Evolutionary conservation across 2,888 invertebrate species (phyloP).

Genomic region (Carterocephalus palaemon): DNA sequence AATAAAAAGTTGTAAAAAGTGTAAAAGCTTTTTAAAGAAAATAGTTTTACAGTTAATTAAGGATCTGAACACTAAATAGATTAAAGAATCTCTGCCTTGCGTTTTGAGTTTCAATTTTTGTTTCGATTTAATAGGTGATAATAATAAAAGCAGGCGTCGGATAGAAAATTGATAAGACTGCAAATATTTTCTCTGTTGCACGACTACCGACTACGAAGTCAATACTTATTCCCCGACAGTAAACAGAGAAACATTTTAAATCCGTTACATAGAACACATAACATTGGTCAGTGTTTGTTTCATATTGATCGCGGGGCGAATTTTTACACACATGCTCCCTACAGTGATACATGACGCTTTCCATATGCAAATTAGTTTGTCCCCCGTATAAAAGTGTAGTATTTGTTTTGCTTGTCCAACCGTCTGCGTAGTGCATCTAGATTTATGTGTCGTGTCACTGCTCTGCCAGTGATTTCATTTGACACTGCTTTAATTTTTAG

Average conservation of each 20-base stretch:
- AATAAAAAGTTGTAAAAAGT: too few relatives aligned
- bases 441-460: conserved; percentile 34
- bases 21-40: too few relatives aligned
- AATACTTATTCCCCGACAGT: too few relatives aligned
- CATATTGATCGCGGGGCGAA: conserved; percentile 39
- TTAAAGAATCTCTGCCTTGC: too few relatives aligned
- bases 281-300: conserved; percentile 22
- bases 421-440: conserved; percentile 38
- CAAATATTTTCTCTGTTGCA: too few relatives aligned
- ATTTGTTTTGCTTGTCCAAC: conserved; percentile 69
- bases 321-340: conserved; percentile 38
- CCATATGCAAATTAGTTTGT: conserved; percentile 73
- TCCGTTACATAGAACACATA: conserved; percentile 10
- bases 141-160: too few relatives aligned
- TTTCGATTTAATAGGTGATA: too few relatives aligned
- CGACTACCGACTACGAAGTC: too few relatives aligned
- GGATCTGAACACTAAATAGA: too few relatives aligned
- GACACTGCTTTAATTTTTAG: background rate
- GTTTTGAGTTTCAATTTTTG: too few relatives aligned
- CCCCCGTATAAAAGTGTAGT: conserved; percentile 62
- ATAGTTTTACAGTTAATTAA: too few relatives aligned
- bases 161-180: too few relatives aligned
- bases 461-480: conserved; percentile 16
- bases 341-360: conserved; percentile 60
- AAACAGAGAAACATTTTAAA: conserved; percentile 8